Base-by-base conservation (phyloP, 2,888 invertebrate species). In the Tachystola acroxantha region DNA sequence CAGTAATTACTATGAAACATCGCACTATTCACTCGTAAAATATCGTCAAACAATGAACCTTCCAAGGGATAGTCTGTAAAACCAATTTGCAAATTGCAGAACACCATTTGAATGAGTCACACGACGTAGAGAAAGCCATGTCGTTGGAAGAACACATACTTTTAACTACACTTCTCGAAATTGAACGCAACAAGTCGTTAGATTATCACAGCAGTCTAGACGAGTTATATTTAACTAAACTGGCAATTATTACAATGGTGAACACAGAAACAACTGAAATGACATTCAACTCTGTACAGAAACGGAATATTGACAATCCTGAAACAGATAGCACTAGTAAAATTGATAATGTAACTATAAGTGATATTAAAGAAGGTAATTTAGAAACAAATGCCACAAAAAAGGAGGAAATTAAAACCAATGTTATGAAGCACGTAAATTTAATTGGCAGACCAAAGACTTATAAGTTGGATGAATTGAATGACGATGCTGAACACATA, bases 361-460 rank as follows among this genome's bases (percentile, higher is more conserved):
- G 40, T 24, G 37, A 37, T 24, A 45, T 6, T 16, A 16, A 24
- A 24, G 24, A 24, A 38, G 28, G 27, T 27, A 13, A 24, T 24
- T n/a, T 24, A n/a, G 10, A 9, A 20, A 32, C 10, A 34, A 43
- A 32, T 12, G 22, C 31, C 6, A 33, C 22, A 13, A 16, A 5
- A 16, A 7, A 16, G 10, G 27, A 27, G 11, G 12, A 24, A 24
- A 2, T n/a, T 12, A 11, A 20, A 5, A 42, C n/a, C n/a, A n/a
- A n/a, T n/a, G n/a, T n/a, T n/a, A n/a, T n/a, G n/a, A 64, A 54
- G 37, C 61, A 51, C 50, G 26, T 50, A 5, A 57, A 43, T 37
- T 40, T 65, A 1, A 48, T 82, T 33, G 82, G 81, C 37, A 64
- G 82, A 46, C 79, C 72, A 2, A 79, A 71, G 51, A 43, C 76